Base-by-base conservation (phyloP, 2,888 invertebrate species). In the Amiota minor region DNA sequence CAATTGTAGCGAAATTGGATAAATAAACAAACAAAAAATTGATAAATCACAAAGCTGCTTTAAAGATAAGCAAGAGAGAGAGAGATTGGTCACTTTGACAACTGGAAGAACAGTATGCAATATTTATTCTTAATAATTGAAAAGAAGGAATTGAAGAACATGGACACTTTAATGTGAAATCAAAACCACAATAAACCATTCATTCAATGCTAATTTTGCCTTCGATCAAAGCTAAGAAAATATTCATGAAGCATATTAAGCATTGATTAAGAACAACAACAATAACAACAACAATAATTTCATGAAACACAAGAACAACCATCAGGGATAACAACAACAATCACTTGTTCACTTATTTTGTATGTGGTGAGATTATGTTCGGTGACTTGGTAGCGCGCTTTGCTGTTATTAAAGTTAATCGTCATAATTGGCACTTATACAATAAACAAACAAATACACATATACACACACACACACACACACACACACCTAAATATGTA, bases 391-490 rank as follows among this genome's bases (percentile, higher is more conserved):
- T 18, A 45, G 23, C 18, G 18, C 35, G 55, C 62, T 61, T 72
- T 67, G 72, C 80, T 74, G 75, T 82, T 78, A 83, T 79, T 78
- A 82, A 71, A 16, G 59, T 81, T 80, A 77, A 82, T 80, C 78
- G 72, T 75, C 77, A 75, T 85, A 82, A 82, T 82, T 82, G 85
- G 72, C 84, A 76, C 76, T 82, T 78, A 73, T 18, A 18, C 72
- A 73, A 70, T 71, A 71, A 72, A 56, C 45, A 14, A 59, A 23
- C 59, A 46, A 18, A 16, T 16, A 23, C 9, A 20, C 20, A 23
- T 18, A 8, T 9, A 2, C 12, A 3, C 9, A 67, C 65, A 49
- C 65, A 18, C 49, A 46, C 46, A 65, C 47, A 65, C 45, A 65
- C 14, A 50, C 67, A 67, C 20, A 67, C 45, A 35, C 35, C 35